A percentile compares a stretch with the other conserved stretches of the same genome.
Evolutionary conservation across 53 echinoderm and acorn worm genomes (phyloP).

Genomic region (Crossaster papposus): DNA sequence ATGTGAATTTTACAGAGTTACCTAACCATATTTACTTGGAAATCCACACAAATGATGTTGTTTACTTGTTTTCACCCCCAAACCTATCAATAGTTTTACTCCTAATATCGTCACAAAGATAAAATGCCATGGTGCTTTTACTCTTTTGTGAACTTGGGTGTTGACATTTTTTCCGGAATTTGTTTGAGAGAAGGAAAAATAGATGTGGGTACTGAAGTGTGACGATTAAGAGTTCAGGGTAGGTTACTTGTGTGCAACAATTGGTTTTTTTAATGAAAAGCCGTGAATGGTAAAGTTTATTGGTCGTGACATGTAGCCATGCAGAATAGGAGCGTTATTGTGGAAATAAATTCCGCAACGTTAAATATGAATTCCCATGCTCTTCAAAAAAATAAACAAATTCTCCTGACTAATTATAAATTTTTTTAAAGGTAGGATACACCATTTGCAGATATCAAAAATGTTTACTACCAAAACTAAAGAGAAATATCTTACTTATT

Average conservation of each 20-base stretch:
- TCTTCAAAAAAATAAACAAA: too few relatives aligned
- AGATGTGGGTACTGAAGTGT: not conserved
- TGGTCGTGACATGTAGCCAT: not conserved
- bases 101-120: not conserved
- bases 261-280: not conserved
- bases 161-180: not conserved
- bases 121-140: not conserved
- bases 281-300: not conserved
- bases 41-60: not conserved
- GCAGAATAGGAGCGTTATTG: not conserved
- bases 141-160: conserved; percentile 1
- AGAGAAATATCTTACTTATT: too few relatives aligned
- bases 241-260: not conserved
- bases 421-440: too few relatives aligned
- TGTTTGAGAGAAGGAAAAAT: not conserved
- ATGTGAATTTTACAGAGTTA: too few relatives aligned
- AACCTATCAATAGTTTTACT: not conserved
- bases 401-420: too few relatives aligned
- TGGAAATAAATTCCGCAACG: too few relatives aligned
- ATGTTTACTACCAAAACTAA: too few relatives aligned
- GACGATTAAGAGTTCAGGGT: not conserved
- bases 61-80: not conserved
- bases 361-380: too few relatives aligned
- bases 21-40: not conserved
- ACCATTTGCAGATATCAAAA: too few relatives aligned